Evolutionary conservation across 1,140 invertebrate genomes (phyloP).

Genomic region (Scaptomyza graminum): DNA sequence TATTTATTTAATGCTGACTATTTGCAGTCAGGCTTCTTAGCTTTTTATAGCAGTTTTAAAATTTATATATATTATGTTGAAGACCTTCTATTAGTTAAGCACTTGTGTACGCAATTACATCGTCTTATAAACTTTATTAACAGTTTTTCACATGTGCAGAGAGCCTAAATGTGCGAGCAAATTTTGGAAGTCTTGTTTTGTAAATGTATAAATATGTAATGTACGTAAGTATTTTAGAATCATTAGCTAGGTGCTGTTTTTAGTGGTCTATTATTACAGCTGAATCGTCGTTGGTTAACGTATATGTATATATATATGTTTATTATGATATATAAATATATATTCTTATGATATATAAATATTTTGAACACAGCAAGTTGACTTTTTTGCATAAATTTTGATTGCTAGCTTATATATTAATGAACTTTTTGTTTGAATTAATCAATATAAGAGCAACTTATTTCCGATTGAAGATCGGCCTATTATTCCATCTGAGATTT

Average conservation of each 20-base stretch:
- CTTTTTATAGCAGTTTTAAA: neutral
- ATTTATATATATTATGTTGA: conserved; percentile 9
- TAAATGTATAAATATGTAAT: conserved; percentile 3
- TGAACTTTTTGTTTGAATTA: neutral
- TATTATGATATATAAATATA: neutral
- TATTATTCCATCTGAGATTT: conserved; percentile 49
- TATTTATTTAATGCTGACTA: conserved; percentile 3
- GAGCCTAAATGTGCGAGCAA: conserved; percentile 3
- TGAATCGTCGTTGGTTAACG: conserved; percentile 14
- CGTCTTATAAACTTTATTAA: conserved; percentile 20
- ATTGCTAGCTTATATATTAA: conserved; percentile 18
- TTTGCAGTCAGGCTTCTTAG: too few species aligned
- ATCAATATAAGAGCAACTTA: conserved; percentile 28
- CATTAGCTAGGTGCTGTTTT: conserved; percentile 26
- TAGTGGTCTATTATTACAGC: conserved; percentile 24
- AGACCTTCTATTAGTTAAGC: conserved; percentile 17
- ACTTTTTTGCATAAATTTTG: conserved; percentile 19
- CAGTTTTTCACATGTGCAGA: conserved; percentile 4
- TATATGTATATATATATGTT: neutral
- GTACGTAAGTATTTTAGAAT: conserved; percentile 21
- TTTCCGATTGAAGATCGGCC: conserved; percentile 22
- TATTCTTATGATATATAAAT: conserved; percentile 6
- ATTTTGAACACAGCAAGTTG: conserved; percentile 33
- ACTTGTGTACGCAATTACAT: conserved; percentile 21
- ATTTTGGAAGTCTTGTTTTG: conserved; percentile 30